Conservation (phyloP, 2,113 vertebrate genomes). For the Myotis brandtii region DNA sequence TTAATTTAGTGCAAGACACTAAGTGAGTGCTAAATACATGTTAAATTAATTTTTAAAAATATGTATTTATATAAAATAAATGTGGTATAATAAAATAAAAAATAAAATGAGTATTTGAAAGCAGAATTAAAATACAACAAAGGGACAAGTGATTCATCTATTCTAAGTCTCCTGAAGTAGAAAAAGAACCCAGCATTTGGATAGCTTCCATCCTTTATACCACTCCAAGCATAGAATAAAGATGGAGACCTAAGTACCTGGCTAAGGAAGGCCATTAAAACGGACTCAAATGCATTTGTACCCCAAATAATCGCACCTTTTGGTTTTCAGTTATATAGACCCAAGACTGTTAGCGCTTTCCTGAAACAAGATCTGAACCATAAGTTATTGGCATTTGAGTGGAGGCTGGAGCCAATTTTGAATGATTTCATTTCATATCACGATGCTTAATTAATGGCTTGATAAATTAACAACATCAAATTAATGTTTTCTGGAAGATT, state of each 20-base stretch:
- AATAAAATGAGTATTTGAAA: background rate
- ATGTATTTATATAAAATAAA: background rate
- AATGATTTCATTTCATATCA: constrained; percentile 59
- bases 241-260: background rate
- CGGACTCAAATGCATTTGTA: background rate
- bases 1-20: background rate
- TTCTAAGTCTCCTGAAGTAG: background rate
- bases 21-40: background rate
- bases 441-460: constrained; percentile 46
- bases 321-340: constrained; percentile 68
- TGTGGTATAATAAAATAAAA: background rate
- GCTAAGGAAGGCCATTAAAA: background rate
- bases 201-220: background rate
- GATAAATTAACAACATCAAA: constrained; percentile 70
- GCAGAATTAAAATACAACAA: background rate
- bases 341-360: constrained; percentile 54
- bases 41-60: background rate
- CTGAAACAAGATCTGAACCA: constrained; percentile 67
- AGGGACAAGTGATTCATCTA: background rate
- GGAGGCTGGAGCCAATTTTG: constrained; percentile 74
- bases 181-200: background rate
- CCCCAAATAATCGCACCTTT: constrained; percentile 69
- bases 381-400: constrained; percentile 68
- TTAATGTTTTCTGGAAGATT: constrained; percentile 29
- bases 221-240: constrained; percentile 33